A percentile compares a stretch with the other conserved stretches of the same genome.
These are phyloP conservation scores for Hartigia nigra DNA, from an alignment of 2,888 invertebrate species.

Conservation along the genomic window DNA sequence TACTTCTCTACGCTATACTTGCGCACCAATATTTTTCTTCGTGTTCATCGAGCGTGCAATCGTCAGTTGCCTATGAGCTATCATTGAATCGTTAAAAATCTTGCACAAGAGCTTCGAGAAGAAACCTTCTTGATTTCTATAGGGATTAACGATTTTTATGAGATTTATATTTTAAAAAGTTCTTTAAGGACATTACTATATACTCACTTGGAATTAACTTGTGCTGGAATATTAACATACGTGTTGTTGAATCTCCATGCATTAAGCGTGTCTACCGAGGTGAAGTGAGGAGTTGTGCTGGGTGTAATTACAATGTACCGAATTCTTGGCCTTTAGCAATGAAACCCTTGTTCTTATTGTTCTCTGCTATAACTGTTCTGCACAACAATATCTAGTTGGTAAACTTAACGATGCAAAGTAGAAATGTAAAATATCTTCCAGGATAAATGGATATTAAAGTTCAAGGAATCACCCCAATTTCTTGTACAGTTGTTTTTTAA, in stretches of 20 bases:
- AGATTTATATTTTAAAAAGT: background rate
- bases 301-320: conserved; percentile 35
- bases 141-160: background rate
- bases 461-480: background rate
- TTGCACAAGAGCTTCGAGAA: background rate
- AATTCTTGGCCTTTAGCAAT: conserved; percentile 17
- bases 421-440: background rate
- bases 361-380: background rate
- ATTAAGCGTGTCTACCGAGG: conserved; percentile 23
- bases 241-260: conserved; percentile 29
- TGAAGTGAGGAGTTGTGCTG: conserved; percentile 32
- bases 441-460: background rate
- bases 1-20: background rate
- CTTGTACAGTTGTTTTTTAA: background rate
- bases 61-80: background rate
- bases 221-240: conserved; percentile 23
- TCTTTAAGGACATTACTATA: too few relatives aligned
- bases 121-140: background rate
- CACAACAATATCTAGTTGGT: background rate
- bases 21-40: background rate
- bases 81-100: background rate
- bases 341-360: background rate
- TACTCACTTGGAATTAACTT: background rate
- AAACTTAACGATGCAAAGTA: background rate
- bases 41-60: background rate